These are phyloP conservation scores for Alosa alosa DNA, from an alignment of 2,113 vertebrate species.

Conservation along the genomic window DNA sequence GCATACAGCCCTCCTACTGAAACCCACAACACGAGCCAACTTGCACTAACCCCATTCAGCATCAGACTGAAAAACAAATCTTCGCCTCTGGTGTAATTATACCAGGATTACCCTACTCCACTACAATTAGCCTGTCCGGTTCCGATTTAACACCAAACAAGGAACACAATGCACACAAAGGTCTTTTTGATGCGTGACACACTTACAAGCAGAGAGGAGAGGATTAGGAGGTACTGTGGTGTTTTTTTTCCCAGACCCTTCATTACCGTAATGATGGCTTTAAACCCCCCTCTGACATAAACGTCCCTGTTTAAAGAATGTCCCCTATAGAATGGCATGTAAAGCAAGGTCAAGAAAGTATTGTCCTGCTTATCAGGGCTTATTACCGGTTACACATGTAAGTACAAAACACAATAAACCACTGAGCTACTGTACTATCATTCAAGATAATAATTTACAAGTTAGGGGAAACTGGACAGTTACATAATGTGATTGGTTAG, in stretches of 20 bases:
- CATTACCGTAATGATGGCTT: not conserved
- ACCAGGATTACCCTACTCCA: slow-evolving; percentile 43
- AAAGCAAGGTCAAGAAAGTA: not conserved
- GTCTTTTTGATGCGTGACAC: slow-evolving; percentile 9
- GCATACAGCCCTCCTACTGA: not conserved
- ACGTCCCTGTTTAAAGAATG: not conserved
- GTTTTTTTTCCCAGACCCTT: not conserved
- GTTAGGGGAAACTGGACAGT: not conserved
- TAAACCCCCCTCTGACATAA: not conserved
- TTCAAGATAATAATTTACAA: not conserved
- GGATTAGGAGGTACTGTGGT: not conserved
- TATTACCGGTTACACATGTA: not conserved
- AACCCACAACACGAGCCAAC: not conserved
- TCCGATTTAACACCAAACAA: slow-evolving; percentile 25
- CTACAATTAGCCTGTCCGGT: slow-evolving; percentile 41
- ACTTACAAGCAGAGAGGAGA: not conserved
- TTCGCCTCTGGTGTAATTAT: slow-evolving; percentile 40
- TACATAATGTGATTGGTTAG: too few species aligned
- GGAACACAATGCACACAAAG: slow-evolving; percentile 18
- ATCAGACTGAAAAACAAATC: slow-evolving; percentile 15
- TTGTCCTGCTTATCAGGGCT: not conserved
- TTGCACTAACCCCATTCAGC: slow-evolving; percentile 23
- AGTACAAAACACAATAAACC: not conserved
- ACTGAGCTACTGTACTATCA: not conserved
- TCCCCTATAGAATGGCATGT: not conserved